Evolutionary conservation across 2,113 vertebrate genomes (phyloP), one percentile per base, ranked within the genome.

Genomic region (Microcebus lehilahytsara): DNA sequence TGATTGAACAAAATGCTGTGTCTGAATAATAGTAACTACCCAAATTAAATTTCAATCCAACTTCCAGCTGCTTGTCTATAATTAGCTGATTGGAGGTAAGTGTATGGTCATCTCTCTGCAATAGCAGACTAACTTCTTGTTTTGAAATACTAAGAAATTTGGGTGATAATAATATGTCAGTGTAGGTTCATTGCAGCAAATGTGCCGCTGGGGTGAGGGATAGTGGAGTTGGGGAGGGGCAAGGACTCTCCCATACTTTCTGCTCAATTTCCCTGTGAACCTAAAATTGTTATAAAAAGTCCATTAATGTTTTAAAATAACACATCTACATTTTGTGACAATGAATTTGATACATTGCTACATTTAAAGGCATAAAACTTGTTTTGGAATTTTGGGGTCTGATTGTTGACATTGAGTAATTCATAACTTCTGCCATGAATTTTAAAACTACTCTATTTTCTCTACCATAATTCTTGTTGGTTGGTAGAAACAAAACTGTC

Each of bases 391-490:
- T 46, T 89, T 30, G 66, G 40, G 4, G 20, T 77, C 75, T 69
- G 34, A n/a, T 16, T 64, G 46, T 53, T 75, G 34, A 96, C 83
- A n/a, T 1, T 64, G 37, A 90, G 19, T 67, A 92, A 93, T 22
- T 97, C 37, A 93, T 60, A 91, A 86, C 81, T 88, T 97, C 71
- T 96, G 88, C 51, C 71, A 80, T 83, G 40, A 96, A 88, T 86
- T 96, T 96, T 90, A 88, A 95, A 91, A 96, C 90, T 74, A 37
- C 32, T 72, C 83, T 56, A 27, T 0, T 93, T 96, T 72, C 96
- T 93, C 92, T 83, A 93, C 74, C 91, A 83, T 91, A 85, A 66
- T 81, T 95, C 58, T 88, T 97, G 97, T 92, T 92, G 84, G 6
- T 90, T 87, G 60, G 5, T 78, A 42, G 40, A 96, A 90, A 79